Percentiles rank a stretch among this genome's conserved stretches.
Evolutionary conservation across 2,888 invertebrate species (phyloP).

Genomic region (Drosophila austrosaltans): DNA sequence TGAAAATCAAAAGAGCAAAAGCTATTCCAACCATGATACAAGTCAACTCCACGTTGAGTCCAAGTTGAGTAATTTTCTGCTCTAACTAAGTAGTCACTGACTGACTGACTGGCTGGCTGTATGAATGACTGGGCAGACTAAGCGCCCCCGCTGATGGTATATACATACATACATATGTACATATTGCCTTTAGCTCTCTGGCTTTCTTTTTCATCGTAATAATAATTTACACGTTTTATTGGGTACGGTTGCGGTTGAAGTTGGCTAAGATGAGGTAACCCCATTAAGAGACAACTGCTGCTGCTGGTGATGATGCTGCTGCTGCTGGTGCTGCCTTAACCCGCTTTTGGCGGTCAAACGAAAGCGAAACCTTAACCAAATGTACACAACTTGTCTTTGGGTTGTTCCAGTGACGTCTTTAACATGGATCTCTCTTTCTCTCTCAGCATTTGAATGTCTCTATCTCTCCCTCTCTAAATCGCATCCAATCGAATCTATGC

Average conservation of each 20-base stretch:
- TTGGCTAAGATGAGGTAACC: conserved; percentile 57
- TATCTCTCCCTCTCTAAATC: neutral
- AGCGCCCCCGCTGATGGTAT: conserved; percentile 28
- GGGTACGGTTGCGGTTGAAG: conserved; percentile 15
- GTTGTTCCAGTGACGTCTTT: conserved; percentile 47
- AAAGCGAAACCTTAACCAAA: conserved; percentile 58
- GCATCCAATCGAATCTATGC: conserved; percentile 56
- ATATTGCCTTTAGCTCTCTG: conserved; percentile 10
- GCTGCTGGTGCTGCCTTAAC: conserved; percentile 25
- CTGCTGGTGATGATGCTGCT: conserved; percentile 24
- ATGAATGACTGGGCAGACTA: conserved; percentile 9
- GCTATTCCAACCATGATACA: too few species aligned
- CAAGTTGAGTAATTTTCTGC: conserved; percentile 70
- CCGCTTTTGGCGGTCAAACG: conserved; percentile 66
- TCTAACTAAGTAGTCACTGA: conserved; percentile 35
- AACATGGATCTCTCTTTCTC: neutral
- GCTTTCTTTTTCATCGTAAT: conserved; percentile 68
- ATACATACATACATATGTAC: too few species aligned
- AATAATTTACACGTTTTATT: conserved; percentile 68
- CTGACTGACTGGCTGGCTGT: conserved; percentile 6
- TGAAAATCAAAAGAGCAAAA: conserved; percentile 31
- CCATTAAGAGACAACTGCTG: conserved; percentile 29
- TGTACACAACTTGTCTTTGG: conserved; percentile 42
- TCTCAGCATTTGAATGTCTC: conserved; percentile 10
- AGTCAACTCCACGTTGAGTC: too few species aligned